phyloP scores from a whole-genome alignment of 1,140 invertebrate species.

The Trinorchestia longiramus region DNA sequence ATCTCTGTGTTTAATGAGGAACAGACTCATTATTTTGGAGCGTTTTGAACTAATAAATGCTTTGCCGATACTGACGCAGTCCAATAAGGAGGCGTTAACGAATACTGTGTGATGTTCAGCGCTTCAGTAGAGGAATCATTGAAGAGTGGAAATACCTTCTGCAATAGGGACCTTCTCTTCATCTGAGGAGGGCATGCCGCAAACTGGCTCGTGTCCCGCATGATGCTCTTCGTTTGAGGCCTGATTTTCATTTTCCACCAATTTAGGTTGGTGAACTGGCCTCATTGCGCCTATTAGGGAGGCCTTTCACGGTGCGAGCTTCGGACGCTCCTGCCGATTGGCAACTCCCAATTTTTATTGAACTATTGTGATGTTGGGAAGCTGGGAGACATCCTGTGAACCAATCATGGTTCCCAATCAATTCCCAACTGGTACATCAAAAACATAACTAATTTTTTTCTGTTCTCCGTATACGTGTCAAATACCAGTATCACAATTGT shows the following conservation, averaged over 20 bases:
- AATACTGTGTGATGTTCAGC: background rate
- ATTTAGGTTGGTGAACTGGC: conserved; percentile 10
- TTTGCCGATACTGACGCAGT: background rate
- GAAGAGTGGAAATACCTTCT: background rate
- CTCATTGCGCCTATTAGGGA: conserved; percentile 27
- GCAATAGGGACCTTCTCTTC: background rate
- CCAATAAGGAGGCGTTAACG: background rate
- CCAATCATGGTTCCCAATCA: background rate
- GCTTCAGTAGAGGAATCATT: background rate
- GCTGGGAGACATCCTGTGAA: background rate
- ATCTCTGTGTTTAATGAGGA: background rate
- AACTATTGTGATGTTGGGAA: background rate
- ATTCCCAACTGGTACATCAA: no score
- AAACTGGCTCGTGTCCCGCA: background rate
- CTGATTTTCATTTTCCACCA: conserved; percentile 34
- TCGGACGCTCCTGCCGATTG: background rate
- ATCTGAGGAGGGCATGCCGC: background rate
- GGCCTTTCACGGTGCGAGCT: conserved; percentile 2
- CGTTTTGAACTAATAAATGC: background rate
- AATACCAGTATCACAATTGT: no score
- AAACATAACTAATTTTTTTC: no score
- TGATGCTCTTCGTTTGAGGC: background rate
- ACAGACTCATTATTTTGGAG: background rate
- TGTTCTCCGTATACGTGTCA: no score
- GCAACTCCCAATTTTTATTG: background rate